A percentile compares a stretch with the other conserved stretches of the same genome.
Conservation (phyloP, 1,140 invertebrate species). For the Dinothrombium tinctorium region DNA sequence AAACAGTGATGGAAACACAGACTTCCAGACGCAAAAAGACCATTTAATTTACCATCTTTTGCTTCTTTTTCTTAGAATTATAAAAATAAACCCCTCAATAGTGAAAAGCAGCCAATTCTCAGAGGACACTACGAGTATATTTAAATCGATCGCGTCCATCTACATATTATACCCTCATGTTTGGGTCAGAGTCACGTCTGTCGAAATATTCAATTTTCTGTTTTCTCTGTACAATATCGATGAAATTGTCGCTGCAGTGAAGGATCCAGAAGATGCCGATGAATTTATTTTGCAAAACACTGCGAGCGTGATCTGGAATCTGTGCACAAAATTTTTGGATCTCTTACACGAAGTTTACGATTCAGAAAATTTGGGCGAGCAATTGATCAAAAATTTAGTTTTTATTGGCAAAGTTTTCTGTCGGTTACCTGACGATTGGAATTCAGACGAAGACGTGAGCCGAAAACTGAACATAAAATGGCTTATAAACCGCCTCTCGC, state of each 20-base stretch:
- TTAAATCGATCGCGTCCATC: background rate
- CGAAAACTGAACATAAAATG: constrained; percentile 25
- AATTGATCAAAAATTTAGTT: constrained; percentile 40
- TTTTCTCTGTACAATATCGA: constrained; percentile 31
- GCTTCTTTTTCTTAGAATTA: constrained; percentile 11
- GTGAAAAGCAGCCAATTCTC: constrained; percentile 22
- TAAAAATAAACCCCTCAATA: constrained; percentile 24
- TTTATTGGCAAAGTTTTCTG: constrained; percentile 36
- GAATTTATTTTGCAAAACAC: constrained; percentile 6
- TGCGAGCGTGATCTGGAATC: background rate
- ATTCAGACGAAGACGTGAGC: constrained; percentile 10
- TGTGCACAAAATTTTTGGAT: constrained; percentile 6
- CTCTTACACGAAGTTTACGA: constrained; percentile 9
- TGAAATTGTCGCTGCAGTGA: background rate
- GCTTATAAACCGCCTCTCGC: constrained; percentile 39
- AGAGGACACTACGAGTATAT: constrained; percentile 1
- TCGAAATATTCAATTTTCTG: constrained; percentile 44
- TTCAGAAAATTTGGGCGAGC: background rate
- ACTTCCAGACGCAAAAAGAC: background rate
- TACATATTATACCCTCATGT: constrained; percentile 34
- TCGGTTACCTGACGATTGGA: constrained; percentile 20
- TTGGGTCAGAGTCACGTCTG: constrained; percentile 46
- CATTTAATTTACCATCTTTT: constrained; percentile 9
- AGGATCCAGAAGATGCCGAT: background rate
- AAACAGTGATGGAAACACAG: background rate